Evolutionary conservation across 2,888 invertebrate genomes (phyloP).

Genomic region (Drosophila acutilabella): DNA sequence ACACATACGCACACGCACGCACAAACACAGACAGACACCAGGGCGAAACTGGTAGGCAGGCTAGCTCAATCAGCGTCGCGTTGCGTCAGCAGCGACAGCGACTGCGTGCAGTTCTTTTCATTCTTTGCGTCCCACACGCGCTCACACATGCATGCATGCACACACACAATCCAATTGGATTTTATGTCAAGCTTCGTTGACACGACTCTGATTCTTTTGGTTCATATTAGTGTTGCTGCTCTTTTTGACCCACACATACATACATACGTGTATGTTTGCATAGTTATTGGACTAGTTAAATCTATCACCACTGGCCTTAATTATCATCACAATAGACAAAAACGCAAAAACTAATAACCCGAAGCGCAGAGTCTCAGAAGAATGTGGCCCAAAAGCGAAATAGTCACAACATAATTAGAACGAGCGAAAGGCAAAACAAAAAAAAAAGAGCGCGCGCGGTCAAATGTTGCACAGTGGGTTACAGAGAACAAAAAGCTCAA

Average conservation of each 20-base stretch:
- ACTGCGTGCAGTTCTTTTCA: conserved; percentile 48
- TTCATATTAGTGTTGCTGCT: conserved; percentile 22
- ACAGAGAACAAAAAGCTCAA: conserved; percentile 25
- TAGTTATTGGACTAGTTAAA: conserved; percentile 72
- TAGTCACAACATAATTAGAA: conserved; percentile 66
- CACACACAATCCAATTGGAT: conserved; percentile 31
- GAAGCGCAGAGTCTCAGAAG: conserved; percentile 38
- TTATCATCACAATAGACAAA: conserved; percentile 76
- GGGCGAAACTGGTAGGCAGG: conserved; percentile 38
- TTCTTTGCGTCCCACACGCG: conserved; percentile 41
- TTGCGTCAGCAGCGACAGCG: conserved; percentile 25
- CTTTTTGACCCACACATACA: conserved; percentile 34
- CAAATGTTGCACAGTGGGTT: conserved; percentile 64
- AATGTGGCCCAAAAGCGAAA: conserved; percentile 57
- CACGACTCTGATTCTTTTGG: conserved; percentile 22
- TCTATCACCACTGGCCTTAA: conserved; percentile 75
- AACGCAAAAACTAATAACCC: conserved; percentile 48
- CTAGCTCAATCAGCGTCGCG: conserved; percentile 11
- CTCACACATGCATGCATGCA: conserved; percentile 3
- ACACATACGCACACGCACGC: conserved; percentile 15
- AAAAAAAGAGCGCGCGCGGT: conserved; percentile 36
- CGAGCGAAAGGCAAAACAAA: conserved; percentile 62
- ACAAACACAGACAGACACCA: not conserved
- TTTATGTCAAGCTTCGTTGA: conserved; percentile 51
- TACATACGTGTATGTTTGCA: conserved; percentile 1